Conservation (phyloP, 2,113 vertebrate species). For the Pardalotus punctatus region DNA sequence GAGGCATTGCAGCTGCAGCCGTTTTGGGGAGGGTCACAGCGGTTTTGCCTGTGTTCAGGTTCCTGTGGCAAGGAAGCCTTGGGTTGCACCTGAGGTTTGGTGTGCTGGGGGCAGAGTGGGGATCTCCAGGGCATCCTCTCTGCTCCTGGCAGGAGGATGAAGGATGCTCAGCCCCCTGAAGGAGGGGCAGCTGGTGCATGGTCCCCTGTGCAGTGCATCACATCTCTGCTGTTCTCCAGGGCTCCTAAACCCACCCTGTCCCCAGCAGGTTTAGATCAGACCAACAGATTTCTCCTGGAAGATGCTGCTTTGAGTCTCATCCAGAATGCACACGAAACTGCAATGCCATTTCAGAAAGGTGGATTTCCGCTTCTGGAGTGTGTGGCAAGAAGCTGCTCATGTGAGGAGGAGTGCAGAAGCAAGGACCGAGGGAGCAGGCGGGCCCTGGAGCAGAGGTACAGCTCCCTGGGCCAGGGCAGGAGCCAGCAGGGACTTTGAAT, state of each 20-base stretch:
- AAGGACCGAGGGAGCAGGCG: accelerated
- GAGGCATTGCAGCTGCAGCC: neutral
- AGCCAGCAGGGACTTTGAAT: neutral
- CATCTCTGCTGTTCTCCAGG: neutral
- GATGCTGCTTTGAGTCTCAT: accelerated
- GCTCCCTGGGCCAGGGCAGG: too few relatives aligned
- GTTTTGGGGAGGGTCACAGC: accelerated
- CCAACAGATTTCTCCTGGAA: neutral
- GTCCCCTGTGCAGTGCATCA: accelerated
- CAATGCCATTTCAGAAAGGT: accelerated
- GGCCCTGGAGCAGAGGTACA: neutral
- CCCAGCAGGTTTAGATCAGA: accelerated
- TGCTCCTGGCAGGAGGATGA: neutral
- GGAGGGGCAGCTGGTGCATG: accelerated
- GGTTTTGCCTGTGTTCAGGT: accelerated
- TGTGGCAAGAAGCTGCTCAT: accelerated
- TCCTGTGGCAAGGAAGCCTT: accelerated
- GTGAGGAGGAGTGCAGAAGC: neutral
- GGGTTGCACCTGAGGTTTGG: neutral
- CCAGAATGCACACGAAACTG: neutral
- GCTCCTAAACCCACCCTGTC: neutral
- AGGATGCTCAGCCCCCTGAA: accelerated
- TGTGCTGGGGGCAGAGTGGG: neutral
- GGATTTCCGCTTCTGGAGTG: neutral
- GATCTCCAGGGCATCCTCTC: accelerated